Conservation (phyloP, 2,797 vertebrate species). For the Hydrocynus forskahlii region DNA sequence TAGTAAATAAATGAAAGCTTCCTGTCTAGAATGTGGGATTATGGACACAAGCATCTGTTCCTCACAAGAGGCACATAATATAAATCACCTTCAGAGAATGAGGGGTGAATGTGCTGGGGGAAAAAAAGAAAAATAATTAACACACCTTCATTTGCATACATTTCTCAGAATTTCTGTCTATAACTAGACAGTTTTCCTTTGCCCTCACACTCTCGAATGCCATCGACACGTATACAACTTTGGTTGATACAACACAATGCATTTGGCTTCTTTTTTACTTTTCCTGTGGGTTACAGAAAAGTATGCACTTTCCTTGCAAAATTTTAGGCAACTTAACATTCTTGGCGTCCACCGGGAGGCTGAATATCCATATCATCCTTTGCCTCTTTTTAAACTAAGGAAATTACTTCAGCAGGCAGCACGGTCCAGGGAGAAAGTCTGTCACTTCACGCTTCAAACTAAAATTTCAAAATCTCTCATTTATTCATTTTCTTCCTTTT, state of each 20-base stretch:
- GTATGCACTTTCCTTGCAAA: constrained; percentile 60
- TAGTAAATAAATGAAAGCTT: constrained; percentile 40
- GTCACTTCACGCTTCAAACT: constrained; percentile 66
- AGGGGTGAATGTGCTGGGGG: constrained; percentile 44
- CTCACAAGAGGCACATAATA: constrained; percentile 58
- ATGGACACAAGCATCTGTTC: constrained; percentile 46
- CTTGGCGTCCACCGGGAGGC: constrained; percentile 70
- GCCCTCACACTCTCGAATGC: constrained; percentile 61
- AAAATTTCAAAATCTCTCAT: constrained; percentile 50
- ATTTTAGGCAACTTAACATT: constrained; percentile 74
- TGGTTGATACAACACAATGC: constrained; percentile 76
- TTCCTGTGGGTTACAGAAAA: constrained; percentile 64
- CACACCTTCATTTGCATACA: constrained; percentile 56
- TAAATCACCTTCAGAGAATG: constrained; percentile 47
- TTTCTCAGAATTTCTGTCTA: constrained; percentile 39
- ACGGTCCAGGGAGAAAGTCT: constrained; percentile 67
- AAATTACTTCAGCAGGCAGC: constrained; percentile 67
- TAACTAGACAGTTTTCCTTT: constrained; percentile 53
- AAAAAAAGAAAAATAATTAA: constrained; percentile 54
- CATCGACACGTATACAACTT: constrained; percentile 68
- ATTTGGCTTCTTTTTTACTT: constrained; percentile 75
- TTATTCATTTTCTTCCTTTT: constrained; percentile 49
- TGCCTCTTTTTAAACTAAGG: constrained; percentile 63
- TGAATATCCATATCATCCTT: constrained; percentile 58
- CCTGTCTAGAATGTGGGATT: constrained; percentile 36